Conservation (phyloP, 2,888 invertebrate genomes). For the Drosophila kanekoi region DNA sequence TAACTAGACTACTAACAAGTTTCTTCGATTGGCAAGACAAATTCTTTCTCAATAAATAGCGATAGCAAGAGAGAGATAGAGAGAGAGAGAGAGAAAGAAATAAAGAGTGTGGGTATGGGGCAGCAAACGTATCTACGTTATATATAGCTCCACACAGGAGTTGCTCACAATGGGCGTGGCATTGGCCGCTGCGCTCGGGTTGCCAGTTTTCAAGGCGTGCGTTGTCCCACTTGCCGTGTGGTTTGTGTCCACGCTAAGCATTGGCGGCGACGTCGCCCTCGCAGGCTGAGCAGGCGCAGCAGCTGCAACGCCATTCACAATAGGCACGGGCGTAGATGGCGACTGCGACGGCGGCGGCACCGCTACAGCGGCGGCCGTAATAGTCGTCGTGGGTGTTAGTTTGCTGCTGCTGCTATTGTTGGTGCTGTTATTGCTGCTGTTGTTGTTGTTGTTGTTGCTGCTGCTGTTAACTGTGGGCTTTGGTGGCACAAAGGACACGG, state of each 20-base stretch:
- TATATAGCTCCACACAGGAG: slow-evolving; percentile 81
- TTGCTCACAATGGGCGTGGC: slow-evolving; percentile 71
- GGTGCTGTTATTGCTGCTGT: slow-evolving; percentile 19
- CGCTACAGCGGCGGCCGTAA: slow-evolving; percentile 14
- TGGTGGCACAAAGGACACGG: slow-evolving; percentile 71
- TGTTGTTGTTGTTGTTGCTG: slow-evolving; percentile 26
- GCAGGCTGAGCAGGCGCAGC: slow-evolving; percentile 44
- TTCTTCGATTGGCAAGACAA: slow-evolving; percentile 77
- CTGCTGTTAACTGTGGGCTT: slow-evolving; percentile 45
- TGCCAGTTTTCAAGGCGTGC: slow-evolving; percentile 56
- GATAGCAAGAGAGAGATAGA: slow-evolving; percentile 17
- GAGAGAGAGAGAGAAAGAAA: slow-evolving; percentile 7
- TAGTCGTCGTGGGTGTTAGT: slow-evolving; percentile 20
- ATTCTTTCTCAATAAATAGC: slow-evolving; percentile 10
- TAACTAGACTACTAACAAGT: slow-evolving; percentile 67
- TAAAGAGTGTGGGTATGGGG: slow-evolving; percentile 5
- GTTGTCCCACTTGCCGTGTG: slow-evolving; percentile 40
- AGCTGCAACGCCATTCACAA: slow-evolving; percentile 19
- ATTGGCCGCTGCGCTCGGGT: slow-evolving; percentile 39
- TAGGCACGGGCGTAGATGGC: background rate
- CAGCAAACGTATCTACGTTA: slow-evolving; percentile 58
- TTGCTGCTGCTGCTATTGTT: slow-evolving; percentile 27
- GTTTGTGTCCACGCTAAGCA: slow-evolving; percentile 69
- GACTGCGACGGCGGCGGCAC: slow-evolving; percentile 11
- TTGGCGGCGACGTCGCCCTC: slow-evolving; percentile 32